Evolutionary conservation across 2,113 vertebrate genomes (phyloP).

Genomic region (Grantiella picta): DNA sequence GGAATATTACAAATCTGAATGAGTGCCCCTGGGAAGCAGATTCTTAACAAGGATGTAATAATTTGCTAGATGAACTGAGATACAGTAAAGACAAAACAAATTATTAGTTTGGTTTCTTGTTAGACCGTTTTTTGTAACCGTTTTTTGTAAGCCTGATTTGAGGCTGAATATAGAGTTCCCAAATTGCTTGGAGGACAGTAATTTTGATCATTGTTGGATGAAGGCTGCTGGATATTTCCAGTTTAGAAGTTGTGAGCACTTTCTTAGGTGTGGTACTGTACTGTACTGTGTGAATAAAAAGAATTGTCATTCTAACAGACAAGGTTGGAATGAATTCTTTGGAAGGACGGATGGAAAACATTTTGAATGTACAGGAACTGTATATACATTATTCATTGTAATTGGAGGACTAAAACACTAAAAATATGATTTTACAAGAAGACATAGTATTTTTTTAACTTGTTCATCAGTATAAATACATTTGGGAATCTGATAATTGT

Average conservation of each 20-base stretch:
- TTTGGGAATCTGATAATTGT: conserved; percentile 36
- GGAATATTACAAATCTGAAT: neutral
- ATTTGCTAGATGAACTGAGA: neutral
- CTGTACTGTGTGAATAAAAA: neutral
- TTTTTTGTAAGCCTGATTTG: neutral
- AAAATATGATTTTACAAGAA: conserved; percentile 22
- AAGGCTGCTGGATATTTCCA: neutral
- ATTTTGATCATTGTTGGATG: neutral
- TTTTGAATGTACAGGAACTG: conserved; percentile 16
- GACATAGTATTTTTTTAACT: conserved; percentile 18
- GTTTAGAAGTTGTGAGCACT: neutral
- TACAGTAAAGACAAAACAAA: neutral
- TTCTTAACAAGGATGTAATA: neutral
- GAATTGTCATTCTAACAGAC: conserved; percentile 46
- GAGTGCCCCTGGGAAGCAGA: neutral
- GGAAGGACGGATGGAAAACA: conserved; percentile 46
- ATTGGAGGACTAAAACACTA: conserved; percentile 22
- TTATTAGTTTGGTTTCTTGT: neutral
- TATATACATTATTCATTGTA: conserved; percentile 35
- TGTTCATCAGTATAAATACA: conserved; percentile 26
- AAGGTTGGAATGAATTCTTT: conserved; percentile 23
- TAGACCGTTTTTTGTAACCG: neutral
- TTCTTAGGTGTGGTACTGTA: conserved; percentile 8
- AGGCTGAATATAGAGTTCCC: neutral
- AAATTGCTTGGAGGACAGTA: neutral